Percentiles rank a stretch among this genome's conserved stretches.
Conservation (phyloP, 2,113 vertebrate species). For the Antechinus flavipes region DNA sequence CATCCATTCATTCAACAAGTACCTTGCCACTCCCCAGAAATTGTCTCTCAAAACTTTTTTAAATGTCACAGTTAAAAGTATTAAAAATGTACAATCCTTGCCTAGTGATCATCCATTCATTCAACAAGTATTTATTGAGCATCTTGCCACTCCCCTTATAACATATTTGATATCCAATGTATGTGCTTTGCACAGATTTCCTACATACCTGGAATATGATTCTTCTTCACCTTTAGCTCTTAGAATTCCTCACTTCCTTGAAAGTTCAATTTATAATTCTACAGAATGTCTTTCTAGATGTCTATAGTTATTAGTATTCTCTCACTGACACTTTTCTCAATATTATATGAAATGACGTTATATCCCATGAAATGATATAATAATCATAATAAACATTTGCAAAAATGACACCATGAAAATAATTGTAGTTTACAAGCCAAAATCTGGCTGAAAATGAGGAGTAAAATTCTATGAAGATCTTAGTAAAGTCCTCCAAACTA, state of each 20-base stretch:
- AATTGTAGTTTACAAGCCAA: neutral
- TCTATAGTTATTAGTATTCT: neutral
- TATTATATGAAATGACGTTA: neutral
- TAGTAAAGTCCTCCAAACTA: neutral
- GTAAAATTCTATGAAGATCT: neutral
- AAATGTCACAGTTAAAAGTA: neutral
- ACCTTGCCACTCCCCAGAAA: neutral
- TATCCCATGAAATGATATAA: neutral
- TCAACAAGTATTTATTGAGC: neutral
- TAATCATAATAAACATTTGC: neutral
- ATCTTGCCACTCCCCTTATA: neutral
- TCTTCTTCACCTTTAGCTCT: neutral
- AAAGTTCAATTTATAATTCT: neutral
- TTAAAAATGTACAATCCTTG: neutral
- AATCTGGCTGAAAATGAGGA: neutral
- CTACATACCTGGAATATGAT: neutral
- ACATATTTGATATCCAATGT: neutral
- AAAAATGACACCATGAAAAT: neutral
- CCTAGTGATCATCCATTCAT: neutral
- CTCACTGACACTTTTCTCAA: neutral
- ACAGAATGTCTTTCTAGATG: neutral
- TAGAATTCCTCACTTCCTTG: neutral
- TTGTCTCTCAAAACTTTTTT: neutral
- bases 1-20: neutral
- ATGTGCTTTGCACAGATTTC: neutral